These are phyloP conservation scores for Zosterops hypoxanthus DNA, from an alignment of 2,113 vertebrate species.

Conservation along the genomic window DNA sequence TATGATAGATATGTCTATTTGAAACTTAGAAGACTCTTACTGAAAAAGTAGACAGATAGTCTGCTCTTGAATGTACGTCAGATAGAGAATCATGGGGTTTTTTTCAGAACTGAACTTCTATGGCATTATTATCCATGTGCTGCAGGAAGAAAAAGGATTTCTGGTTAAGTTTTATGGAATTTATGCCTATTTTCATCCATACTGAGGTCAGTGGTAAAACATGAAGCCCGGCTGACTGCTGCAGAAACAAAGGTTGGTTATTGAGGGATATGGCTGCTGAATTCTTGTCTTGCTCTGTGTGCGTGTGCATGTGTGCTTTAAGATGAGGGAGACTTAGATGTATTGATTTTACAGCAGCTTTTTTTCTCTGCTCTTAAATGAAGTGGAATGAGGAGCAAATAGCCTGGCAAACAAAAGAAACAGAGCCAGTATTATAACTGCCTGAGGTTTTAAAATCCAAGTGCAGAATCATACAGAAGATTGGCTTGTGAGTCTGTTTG, in stretches of 20 bases:
- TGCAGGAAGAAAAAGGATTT: background rate
- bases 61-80: background rate
- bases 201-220: background rate
- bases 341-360: slow-evolving; percentile 52
- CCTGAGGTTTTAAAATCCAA: slow-evolving; percentile 27
- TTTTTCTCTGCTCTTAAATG: slow-evolving; percentile 26
- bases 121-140: background rate
- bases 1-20: background rate
- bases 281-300: background rate
- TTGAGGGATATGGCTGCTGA: background rate
- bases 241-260: slow-evolving; percentile 1
- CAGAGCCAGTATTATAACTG: slow-evolving; percentile 33
- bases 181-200: background rate
- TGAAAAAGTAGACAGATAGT: background rate
- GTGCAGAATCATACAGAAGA: background rate
- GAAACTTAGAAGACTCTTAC: background rate
- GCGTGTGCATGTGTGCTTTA: background rate
- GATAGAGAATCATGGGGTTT: background rate
- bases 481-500: background rate
- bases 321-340: background rate
- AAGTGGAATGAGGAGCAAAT: slow-evolving; percentile 57
- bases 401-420: slow-evolving; percentile 53
- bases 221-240: background rate
- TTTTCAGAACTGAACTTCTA: background rate
- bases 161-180: background rate